Base-by-base conservation (phyloP, 2,113 vertebrate species). In the Silurus meridionalis region DNA sequence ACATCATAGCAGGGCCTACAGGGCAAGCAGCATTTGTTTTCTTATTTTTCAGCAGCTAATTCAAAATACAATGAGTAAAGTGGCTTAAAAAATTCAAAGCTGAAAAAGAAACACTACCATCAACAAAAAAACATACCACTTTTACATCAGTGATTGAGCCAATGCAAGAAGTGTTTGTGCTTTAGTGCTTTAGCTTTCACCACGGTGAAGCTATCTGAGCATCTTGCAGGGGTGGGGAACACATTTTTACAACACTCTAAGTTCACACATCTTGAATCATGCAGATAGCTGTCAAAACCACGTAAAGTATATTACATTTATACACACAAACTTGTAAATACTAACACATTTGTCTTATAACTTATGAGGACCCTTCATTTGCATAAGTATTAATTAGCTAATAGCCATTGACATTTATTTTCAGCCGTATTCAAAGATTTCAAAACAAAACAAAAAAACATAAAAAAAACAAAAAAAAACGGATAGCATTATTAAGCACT, bases 201-300 rank as follows among this genome's bases (percentile, higher is more conserved):
- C n/a, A 19, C 17, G 25, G 11, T 46, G 60, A 67, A 13, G 17
- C 52, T 57, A 80, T 63, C 25, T n/a, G 5, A 37, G 2, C 61
- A 78, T 64, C n/a, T 25, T 53, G 71, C 37, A 74, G 17, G 1
- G 6, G 23, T 19, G 58, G 64, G 83, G 53, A 53, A 77, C 66
- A 37, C 25, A 64, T 4, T 1, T 52, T 2, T 53, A 48, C 69
- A 77, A 37, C 37, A 37, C 37, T 3, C 37, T 37, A 37, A 53
- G 13, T 79, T 82, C 13, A 78, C 17, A 21, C 10, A 66, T 21
- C 25, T 60, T 52, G 4, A 66, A 52, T 37, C 8, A 55, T 67
- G 25, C 61, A 67, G n/a, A 52, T 28, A 79, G 19, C 25, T 85
- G 75, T 69, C 28, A 69, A 80, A 80, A 80, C 52, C 15, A 17